Evolutionary conservation across 2,113 vertebrate species (phyloP).

Genomic region (Sander vitreus): DNA sequence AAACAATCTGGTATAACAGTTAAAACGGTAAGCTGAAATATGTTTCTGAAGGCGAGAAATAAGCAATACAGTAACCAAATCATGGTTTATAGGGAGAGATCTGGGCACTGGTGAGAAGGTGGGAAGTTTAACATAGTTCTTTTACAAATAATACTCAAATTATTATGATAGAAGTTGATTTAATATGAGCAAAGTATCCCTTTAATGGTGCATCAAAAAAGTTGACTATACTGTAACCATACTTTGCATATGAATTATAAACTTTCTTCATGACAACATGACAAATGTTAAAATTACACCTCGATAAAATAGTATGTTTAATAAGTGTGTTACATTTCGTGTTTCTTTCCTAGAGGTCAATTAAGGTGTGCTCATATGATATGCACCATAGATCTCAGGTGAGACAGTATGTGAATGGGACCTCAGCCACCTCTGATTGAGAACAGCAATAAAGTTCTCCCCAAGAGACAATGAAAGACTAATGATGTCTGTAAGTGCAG

Average conservation of each 20-base stretch:
- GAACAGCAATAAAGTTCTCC: constrained; percentile 52
- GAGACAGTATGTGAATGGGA: constrained; percentile 29
- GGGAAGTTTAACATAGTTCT: too few species aligned
- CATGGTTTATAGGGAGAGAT: too few species aligned
- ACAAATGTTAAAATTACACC: constrained; percentile 29
- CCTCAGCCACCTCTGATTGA: constrained; percentile 49
- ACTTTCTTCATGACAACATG: constrained; percentile 17
- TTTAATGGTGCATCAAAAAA: neutral
- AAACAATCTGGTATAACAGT: too few species aligned
- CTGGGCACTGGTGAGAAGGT: too few species aligned
- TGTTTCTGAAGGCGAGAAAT: too few species aligned
- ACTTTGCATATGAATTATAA: constrained; percentile 9
- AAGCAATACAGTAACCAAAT: too few species aligned
- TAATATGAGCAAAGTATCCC: too few species aligned
- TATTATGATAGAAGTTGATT: too few species aligned
- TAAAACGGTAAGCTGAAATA: too few species aligned
- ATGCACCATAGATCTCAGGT: constrained; percentile 48
- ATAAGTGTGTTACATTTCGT: constrained; percentile 19
- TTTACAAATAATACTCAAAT: too few species aligned
- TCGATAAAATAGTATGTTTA: constrained; percentile 34
- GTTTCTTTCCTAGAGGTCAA: constrained; percentile 31
- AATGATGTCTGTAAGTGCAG: constrained; percentile 63
- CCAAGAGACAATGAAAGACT: constrained; percentile 62
- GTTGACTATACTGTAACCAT: neutral
- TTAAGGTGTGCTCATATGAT: constrained; percentile 39